Evolutionary conservation across 1,140 invertebrate genomes (phyloP).

Genomic region (Lepidurus packardi): DNA sequence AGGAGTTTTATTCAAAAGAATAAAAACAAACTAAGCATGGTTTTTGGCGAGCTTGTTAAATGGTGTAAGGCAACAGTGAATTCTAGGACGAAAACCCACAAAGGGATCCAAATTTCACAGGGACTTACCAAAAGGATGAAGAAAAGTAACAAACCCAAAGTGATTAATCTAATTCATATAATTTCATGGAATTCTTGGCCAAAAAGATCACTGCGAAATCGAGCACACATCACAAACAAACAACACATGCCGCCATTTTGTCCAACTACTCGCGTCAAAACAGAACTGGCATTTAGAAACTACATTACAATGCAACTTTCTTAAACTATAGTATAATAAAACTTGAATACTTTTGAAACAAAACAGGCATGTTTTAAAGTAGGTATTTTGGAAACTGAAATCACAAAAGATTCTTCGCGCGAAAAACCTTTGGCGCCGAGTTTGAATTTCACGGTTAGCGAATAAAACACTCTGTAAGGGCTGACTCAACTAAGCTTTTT

Average conservation of each 20-base stretch:
- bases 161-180: not conserved
- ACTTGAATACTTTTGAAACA: no score
- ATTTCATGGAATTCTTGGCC: slow-evolving; percentile 18
- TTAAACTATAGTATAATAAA: no score
- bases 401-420: not conserved
- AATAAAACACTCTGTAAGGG: no score
- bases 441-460: not conserved
- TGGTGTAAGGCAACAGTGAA: not conserved
- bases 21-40: no score
- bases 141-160: not conserved
- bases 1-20: not conserved
- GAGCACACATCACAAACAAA: slow-evolving; percentile 18
- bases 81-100: not conserved
- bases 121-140: not conserved
- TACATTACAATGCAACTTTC: not conserved
- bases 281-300: not conserved
- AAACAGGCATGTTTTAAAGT: no score
- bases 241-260: not conserved
- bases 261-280: not conserved
- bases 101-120: not conserved
- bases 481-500: no score
- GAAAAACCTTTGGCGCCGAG: not conserved
- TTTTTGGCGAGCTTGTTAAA: no score
- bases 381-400: no score
- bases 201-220: slow-evolving; percentile 12